Percentiles rank a stretch among this genome's conserved stretches.
Conservation (phyloP, 2,888 invertebrate genomes). For the Lasioglossum morio region DNA sequence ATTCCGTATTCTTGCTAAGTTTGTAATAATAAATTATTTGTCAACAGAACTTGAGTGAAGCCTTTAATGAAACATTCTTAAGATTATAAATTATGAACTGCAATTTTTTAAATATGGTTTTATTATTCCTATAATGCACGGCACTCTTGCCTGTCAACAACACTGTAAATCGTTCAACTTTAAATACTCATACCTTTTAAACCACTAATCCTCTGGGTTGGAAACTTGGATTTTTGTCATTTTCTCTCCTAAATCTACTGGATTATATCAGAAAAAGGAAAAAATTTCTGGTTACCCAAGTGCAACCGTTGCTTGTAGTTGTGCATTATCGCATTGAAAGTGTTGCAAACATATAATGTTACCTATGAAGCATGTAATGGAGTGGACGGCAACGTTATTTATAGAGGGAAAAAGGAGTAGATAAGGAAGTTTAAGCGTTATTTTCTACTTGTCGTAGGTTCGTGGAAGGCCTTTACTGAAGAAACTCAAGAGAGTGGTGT, state of each 20-base stretch:
- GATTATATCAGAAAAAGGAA: no score
- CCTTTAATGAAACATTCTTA: no score
- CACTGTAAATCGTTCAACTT: no score
- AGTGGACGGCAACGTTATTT: neutral
- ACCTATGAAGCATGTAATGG: neutral
- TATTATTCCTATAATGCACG: no score
- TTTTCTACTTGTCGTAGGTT: constrained; percentile 22
- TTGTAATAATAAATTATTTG: neutral
- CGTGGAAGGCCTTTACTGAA: neutral
- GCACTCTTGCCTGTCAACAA: no score
- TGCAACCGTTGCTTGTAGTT: neutral
- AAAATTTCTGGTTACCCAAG: no score
- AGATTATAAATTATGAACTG: no score
- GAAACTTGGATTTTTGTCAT: no score
- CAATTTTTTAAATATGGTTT: no score
- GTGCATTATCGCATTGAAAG: neutral
- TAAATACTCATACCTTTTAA: no score
- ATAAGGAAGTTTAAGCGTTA: neutral
- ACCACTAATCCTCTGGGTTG: no score
- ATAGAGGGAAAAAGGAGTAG: neutral
- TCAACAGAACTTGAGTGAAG: neutral
- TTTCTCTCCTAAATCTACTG: no score
- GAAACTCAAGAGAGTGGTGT: constrained; percentile 39
- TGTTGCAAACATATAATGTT: neutral
- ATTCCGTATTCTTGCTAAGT: neutral